Conservation (phyloP, 2,797 vertebrate species). For the Acanthis flammea region DNA sequence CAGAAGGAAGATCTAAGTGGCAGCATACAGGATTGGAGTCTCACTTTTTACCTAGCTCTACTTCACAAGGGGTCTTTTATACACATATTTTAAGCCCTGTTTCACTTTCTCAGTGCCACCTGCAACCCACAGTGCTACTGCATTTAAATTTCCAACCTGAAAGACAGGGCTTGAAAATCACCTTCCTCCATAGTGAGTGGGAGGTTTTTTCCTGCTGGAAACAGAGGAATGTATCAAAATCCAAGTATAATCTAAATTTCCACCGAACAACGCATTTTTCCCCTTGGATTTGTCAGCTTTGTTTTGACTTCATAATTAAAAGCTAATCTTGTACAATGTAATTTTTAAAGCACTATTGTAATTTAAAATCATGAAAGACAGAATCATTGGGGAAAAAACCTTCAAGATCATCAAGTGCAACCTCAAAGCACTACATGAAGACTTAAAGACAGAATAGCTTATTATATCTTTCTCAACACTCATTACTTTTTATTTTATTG, state of each 20-base stretch:
- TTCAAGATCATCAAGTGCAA: background rate
- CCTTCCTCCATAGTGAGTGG: background rate
- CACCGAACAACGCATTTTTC: accelerated
- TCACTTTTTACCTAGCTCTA: background rate
- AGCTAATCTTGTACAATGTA: background rate
- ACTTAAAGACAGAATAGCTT: background rate
- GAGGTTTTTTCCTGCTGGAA: background rate
- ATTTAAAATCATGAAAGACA: background rate
- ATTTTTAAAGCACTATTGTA: background rate
- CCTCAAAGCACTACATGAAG: background rate
- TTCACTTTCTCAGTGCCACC: background rate
- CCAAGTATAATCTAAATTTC: background rate
- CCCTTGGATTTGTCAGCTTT: background rate
- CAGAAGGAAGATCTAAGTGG: background rate
- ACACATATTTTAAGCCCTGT: background rate
- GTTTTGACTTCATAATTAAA: background rate
- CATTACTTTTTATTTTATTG: background rate
- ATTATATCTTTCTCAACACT: background rate
- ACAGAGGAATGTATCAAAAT: background rate
- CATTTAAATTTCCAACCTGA: background rate
- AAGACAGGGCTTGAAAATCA: background rate
- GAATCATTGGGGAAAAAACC: background rate
- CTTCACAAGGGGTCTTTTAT: background rate
- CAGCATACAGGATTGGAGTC: background rate
- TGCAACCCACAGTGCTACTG: background rate